Percentiles rank a stretch among this genome's conserved stretches.
These are phyloP conservation scores for Oxyruncus cristatus DNA, from an alignment of 2,113 vertebrate genomes.

Conservation along the genomic window DNA sequence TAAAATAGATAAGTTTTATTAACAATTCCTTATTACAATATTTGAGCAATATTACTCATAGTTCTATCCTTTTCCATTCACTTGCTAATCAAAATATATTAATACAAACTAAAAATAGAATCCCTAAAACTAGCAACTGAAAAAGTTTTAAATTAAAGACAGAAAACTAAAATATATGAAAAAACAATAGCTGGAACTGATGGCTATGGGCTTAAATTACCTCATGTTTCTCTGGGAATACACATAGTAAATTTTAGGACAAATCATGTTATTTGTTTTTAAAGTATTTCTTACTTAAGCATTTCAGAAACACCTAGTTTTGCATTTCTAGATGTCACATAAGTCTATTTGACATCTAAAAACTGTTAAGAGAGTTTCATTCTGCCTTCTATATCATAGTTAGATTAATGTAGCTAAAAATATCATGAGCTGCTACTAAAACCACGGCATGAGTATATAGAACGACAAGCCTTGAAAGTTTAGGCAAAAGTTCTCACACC, in stretches of 20 bases:
- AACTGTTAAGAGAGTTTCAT: neutral
- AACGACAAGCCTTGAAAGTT: neutral
- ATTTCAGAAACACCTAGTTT: neutral
- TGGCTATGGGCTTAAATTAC: neutral
- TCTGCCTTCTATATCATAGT: neutral
- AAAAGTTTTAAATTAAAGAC: neutral
- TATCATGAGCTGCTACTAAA: neutral
- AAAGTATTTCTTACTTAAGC: neutral
- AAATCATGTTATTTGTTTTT: neutral
- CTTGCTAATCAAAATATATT: neutral
- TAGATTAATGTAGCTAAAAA: neutral
- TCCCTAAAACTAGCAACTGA: neutral
- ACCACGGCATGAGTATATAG: neutral
- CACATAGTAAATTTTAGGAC: neutral
- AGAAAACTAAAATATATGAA: neutral
- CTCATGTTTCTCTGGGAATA: neutral
- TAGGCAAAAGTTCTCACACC: neutral
- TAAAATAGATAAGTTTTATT: neutral
- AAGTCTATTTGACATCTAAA: neutral
- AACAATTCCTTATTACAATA: neutral
- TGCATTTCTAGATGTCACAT: neutral
- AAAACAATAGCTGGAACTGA: neutral
- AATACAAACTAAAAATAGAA: neutral
- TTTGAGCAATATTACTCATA: neutral
- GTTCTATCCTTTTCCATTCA: neutral